These are phyloP conservation scores for Watersipora subatra DNA, from an alignment of 1,140 invertebrate genomes.

Conservation along the genomic window DNA sequence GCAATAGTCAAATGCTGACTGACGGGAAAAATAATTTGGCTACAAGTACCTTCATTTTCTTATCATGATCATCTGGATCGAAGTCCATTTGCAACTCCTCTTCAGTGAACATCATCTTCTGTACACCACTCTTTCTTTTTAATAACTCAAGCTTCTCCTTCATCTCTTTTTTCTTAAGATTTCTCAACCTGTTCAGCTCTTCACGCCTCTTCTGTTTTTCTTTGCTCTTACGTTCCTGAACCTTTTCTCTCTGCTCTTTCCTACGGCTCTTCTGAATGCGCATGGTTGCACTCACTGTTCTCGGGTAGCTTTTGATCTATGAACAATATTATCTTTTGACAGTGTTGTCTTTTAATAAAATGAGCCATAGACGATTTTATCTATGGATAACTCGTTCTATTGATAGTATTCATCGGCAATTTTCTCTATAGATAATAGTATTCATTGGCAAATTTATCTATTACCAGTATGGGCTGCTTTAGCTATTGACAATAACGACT, in stretches of 20 bases:
- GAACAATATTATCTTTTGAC: slow-evolving; percentile 14
- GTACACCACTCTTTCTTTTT: slow-evolving; percentile 75
- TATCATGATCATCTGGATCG: slow-evolving; percentile 75
- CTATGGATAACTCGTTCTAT: too few relatives aligned
- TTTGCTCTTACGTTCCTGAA: slow-evolving; percentile 57
- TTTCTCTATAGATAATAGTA: too few relatives aligned
- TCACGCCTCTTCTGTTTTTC: slow-evolving; percentile 70
- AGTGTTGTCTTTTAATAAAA: slow-evolving; percentile 1
- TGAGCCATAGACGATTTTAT: background rate
- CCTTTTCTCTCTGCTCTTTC: slow-evolving; percentile 59
- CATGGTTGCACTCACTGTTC: slow-evolving; percentile 69
- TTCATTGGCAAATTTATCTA: too few relatives aligned
- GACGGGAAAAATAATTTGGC: too few relatives aligned
- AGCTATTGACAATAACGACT: too few relatives aligned
- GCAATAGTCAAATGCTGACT: too few relatives aligned
- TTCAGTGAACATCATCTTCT: slow-evolving; percentile 45
- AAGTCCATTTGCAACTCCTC: slow-evolving; percentile 71
- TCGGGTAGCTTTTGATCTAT: slow-evolving; percentile 73
- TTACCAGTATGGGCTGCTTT: too few relatives aligned
- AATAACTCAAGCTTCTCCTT: slow-evolving; percentile 72
- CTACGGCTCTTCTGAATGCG: slow-evolving; percentile 64
- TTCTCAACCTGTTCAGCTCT: slow-evolving; percentile 72
- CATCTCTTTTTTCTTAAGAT: slow-evolving; percentile 77
- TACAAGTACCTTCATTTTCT: slow-evolving; percentile 66
- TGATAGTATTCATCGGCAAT: too few relatives aligned